Percentiles rank a stretch among this genome's conserved stretches.
Conservation (phyloP, 2,797 vertebrate species). For the Mormyrus hasselquistii region DNA sequence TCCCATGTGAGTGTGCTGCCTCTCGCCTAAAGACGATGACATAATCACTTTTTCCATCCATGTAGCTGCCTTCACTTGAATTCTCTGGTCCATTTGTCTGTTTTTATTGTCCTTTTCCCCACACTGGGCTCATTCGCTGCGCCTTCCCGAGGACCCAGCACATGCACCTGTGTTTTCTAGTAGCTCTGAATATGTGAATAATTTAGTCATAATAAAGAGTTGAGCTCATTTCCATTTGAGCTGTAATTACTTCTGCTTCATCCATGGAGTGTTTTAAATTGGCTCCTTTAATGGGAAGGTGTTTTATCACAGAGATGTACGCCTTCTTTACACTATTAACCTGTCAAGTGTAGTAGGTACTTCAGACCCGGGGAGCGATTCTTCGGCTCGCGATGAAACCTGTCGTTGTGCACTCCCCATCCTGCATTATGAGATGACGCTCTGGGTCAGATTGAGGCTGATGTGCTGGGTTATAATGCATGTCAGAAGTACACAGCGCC, state of each 20-base stretch:
- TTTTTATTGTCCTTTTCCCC: not conserved
- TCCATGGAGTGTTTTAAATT: constrained; percentile 4
- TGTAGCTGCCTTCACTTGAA: not conserved
- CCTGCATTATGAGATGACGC: not conserved
- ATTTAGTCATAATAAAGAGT: constrained; percentile 2
- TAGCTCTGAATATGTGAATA: not conserved
- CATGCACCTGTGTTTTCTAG: not conserved
- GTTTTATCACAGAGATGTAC: not conserved
- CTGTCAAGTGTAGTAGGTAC: not conserved
- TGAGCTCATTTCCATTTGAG: not conserved
- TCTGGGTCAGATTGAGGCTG: not conserved
- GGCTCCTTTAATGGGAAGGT: not conserved
- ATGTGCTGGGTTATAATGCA: not conserved
- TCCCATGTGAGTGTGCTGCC: not conserved
- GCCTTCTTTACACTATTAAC: not conserved
- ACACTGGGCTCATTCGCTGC: not conserved
- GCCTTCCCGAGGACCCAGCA: not conserved
- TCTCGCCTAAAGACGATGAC: not conserved
- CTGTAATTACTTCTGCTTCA: constrained; percentile 3
- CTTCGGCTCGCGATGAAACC: not conserved
- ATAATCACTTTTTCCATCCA: not conserved
- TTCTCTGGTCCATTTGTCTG: not conserved
- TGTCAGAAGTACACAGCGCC: not conserved
- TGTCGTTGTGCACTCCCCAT: not conserved
- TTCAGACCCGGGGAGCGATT: not conserved